phyloP scores from a whole-genome alignment of 1,140 invertebrate species.

The Trichogramma pretiosum region DNA sequence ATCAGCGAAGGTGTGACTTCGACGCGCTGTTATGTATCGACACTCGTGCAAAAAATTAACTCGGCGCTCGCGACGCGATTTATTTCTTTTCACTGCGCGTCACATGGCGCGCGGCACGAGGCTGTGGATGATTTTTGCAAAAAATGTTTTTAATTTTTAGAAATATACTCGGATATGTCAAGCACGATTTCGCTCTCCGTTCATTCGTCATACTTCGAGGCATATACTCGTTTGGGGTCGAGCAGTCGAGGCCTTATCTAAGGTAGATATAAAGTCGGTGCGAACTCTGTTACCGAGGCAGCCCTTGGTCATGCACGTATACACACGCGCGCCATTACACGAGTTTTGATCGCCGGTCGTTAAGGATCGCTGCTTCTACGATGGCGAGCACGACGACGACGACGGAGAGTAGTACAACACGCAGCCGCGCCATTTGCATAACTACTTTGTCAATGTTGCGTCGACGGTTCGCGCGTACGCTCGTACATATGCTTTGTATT shows the following conservation, averaged over 20 bases:
- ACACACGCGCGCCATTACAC: slow-evolving; percentile 40
- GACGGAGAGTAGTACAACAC: slow-evolving; percentile 7
- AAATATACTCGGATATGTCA: too few relatives aligned
- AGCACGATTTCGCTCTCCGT: too few relatives aligned
- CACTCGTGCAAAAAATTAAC: too few relatives aligned
- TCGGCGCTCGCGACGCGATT: too few relatives aligned
- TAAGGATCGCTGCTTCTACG: slow-evolving; percentile 23
- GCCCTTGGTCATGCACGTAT: slow-evolving; percentile 6
- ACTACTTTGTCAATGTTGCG: slow-evolving; percentile 34
- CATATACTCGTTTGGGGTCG: too few relatives aligned
- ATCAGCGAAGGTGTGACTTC: slow-evolving; percentile 11
- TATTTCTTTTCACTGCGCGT: too few relatives aligned
- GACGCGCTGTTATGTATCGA: too few relatives aligned
- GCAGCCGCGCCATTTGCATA: slow-evolving; percentile 22
- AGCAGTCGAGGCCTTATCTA: not conserved
- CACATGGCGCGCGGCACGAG: too few relatives aligned
- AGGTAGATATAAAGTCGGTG: not conserved
- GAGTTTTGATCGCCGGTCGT: slow-evolving; percentile 39
- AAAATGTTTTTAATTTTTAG: too few relatives aligned
- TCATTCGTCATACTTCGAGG: too few relatives aligned
- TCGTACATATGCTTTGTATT: too few relatives aligned
- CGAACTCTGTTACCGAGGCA: not conserved
- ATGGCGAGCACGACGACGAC: not conserved
- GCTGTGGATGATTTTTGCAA: too few relatives aligned
- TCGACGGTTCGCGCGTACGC: slow-evolving; percentile 20